A percentile compares a stretch with the other conserved stretches of the same genome.
Evolutionary conservation across 2,888 invertebrate species (phyloP).

Genomic region (Lithodes maja): DNA sequence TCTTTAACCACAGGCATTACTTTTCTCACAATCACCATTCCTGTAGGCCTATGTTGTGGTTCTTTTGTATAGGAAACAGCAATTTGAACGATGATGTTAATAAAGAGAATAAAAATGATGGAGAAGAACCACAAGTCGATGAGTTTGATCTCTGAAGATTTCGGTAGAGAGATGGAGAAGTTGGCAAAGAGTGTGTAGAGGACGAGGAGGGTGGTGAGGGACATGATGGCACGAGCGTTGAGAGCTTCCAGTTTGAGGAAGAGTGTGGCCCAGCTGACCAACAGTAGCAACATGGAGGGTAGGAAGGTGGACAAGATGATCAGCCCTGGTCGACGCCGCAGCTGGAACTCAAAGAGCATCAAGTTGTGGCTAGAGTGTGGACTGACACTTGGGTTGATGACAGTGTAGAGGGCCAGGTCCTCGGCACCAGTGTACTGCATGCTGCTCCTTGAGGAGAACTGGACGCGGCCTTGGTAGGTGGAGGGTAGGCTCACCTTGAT

Average conservation of each 20-base stretch:
- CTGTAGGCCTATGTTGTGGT: too few species aligned
- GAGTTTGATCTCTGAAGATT: slow-evolving; percentile 44
- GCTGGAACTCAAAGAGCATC: slow-evolving; percentile 30
- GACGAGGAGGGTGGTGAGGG: slow-evolving; percentile 41
- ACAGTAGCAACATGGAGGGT: slow-evolving; percentile 45
- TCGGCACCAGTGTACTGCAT: slow-evolving; percentile 24
- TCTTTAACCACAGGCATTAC: neutral
- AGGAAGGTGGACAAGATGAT: slow-evolving; percentile 46
- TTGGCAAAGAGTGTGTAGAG: slow-evolving; percentile 57
- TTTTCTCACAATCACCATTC: neutral
- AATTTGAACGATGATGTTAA: slow-evolving; percentile 54
- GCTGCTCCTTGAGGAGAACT: neutral
- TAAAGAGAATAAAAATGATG: slow-evolving; percentile 51
- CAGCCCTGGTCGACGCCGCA: slow-evolving; percentile 40
- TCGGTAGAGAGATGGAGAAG: slow-evolving; percentile 36
- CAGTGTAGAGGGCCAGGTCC: slow-evolving; percentile 28
- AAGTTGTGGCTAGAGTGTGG: neutral
- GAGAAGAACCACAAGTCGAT: slow-evolving; percentile 59
- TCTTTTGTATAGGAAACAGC: neutral
- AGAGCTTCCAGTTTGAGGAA: slow-evolving; percentile 47
- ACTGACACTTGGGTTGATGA: slow-evolving; percentile 9
- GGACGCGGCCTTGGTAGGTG: slow-evolving; percentile 21
- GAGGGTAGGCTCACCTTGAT: slow-evolving; percentile 18
- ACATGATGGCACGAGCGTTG: slow-evolving; percentile 37
- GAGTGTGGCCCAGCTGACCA: slow-evolving; percentile 51